Conservation (phyloP, 2,113 vertebrate species). For the Aspidoscelis tigris region DNA sequence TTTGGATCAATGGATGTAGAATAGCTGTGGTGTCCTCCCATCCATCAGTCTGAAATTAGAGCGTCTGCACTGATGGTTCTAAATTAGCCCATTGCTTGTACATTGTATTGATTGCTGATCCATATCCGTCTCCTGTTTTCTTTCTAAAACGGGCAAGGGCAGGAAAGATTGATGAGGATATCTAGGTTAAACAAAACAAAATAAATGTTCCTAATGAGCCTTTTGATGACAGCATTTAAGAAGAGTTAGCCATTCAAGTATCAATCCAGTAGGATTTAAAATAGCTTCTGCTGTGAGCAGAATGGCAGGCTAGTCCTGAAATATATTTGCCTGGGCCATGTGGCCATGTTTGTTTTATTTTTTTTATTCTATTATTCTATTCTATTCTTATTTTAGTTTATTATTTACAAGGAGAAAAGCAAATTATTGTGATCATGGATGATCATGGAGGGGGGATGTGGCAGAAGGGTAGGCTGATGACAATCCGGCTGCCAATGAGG, state of each 20-base stretch:
- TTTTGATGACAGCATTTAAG: constrained; percentile 32
- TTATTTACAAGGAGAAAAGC: no score
- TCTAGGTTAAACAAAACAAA: constrained; percentile 12
- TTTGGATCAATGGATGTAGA: background rate
- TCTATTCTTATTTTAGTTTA: no score
- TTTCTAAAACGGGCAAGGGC: background rate
- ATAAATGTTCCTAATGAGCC: background rate
- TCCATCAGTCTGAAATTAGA: background rate
- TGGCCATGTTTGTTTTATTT: constrained; percentile 2
- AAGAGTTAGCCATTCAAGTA: constrained; percentile 45
- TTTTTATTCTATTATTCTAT: no score
- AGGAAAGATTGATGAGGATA: constrained; percentile 34
- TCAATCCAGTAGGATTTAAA: constrained; percentile 27
- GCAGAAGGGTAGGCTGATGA: no score
- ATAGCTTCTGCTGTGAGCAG: background rate
- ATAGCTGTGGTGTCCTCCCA: background rate
- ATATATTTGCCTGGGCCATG: background rate
- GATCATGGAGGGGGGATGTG: no score
- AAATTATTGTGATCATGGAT: background rate
- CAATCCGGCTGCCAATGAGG: no score
- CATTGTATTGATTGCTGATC: background rate
- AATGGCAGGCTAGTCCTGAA: constrained; percentile 2
- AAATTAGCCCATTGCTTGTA: background rate
- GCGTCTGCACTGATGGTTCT: background rate
- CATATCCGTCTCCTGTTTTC: background rate